Evolutionary conservation across 2,888 invertebrate species (phyloP).

Genomic region (Platycnemis pennipes): DNA sequence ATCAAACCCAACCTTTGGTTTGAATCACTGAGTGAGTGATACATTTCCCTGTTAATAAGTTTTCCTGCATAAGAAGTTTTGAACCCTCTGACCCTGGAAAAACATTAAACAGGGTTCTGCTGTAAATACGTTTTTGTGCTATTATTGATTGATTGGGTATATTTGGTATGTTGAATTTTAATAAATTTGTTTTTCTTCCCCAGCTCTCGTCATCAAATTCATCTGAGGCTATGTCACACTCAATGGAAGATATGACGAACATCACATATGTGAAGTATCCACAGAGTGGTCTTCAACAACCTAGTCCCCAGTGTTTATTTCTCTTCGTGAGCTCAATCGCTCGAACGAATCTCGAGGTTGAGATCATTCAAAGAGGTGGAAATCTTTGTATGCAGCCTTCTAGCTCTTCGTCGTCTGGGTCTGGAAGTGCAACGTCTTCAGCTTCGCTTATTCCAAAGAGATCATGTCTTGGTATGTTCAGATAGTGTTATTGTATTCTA

Average conservation of each 20-base stretch:
- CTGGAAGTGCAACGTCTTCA: conserved; percentile 78
- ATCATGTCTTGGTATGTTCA: conserved; percentile 86
- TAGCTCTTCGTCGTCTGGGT: conserved; percentile 74
- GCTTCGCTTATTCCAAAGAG: conserved; percentile 87
- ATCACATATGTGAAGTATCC: conserved; percentile 91
- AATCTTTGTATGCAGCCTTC: conserved; percentile 81
- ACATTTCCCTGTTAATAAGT: too few species aligned
- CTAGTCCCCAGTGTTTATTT: conserved; percentile 88
- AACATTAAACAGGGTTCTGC: too few species aligned
- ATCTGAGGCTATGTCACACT: conserved; percentile 93
- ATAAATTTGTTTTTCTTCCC: neutral
- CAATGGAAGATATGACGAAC: conserved; percentile 96
- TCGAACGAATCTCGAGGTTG: conserved; percentile 95
- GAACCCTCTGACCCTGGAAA: too few species aligned
- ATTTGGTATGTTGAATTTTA: too few species aligned
- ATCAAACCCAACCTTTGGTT: too few species aligned
- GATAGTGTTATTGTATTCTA: neutral
- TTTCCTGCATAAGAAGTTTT: too few species aligned
- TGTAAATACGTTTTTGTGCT: too few species aligned
- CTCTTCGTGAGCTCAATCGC: conserved; percentile 94
- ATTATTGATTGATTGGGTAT: too few species aligned
- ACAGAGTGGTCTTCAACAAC: conserved; percentile 84
- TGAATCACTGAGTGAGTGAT: too few species aligned
- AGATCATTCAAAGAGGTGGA: conserved; percentile 94
- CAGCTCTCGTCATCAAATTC: conserved; percentile 85